Base-by-base conservation (phyloP, 2,888 invertebrate species). In the Platycnemis pennipes region DNA sequence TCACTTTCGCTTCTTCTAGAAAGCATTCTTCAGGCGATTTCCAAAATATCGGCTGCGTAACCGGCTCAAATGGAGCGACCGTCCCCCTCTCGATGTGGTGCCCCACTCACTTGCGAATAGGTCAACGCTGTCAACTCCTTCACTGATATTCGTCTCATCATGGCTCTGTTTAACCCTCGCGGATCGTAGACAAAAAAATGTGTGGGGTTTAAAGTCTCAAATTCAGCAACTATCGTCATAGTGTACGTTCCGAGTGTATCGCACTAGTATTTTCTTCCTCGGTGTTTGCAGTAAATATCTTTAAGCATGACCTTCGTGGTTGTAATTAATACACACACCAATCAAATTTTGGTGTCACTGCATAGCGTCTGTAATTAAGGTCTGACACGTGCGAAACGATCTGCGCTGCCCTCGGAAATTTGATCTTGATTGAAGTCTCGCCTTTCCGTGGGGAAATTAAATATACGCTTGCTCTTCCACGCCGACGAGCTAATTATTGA, bases 351-450 rank as follows among this genome's bases (percentile, higher is more conserved):
- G 63, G 63, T 1, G 63, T 8, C 26, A n/a, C 63, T 1, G 19
- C 26, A 7, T 63, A 26, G 63, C 0, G n/a, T 2, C 8, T 26
- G n/a, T 8, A n/a, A 0, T 1, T 26, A 1, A 0, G 1, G 2
- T n/a, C 5, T 26, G 4, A 63, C 4, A 3, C 22, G 63, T 26
- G 1, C 63, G 26, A 63, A 63, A 8, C 63, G 4, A 63, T 63
- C 26, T 1, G 22, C 8, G 63, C 26, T 63, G 3, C 63, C n/a
- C 0, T 26, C 2, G 63, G 26, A 7, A 63, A 63, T 26, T 5
- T 63, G 26, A 63, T 1, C 26, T 63, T n/a, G n/a, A 2, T 26
- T 63, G 63, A 4, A 63, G 63, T 63, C n/a, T 26, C 63, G 26
- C 63, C 26, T 26, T 63, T n/a, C 26, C n/a, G 5, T 26, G 19